Base-by-base conservation (phyloP, 2,797 vertebrate genomes). In the Spea hammondii region DNA sequence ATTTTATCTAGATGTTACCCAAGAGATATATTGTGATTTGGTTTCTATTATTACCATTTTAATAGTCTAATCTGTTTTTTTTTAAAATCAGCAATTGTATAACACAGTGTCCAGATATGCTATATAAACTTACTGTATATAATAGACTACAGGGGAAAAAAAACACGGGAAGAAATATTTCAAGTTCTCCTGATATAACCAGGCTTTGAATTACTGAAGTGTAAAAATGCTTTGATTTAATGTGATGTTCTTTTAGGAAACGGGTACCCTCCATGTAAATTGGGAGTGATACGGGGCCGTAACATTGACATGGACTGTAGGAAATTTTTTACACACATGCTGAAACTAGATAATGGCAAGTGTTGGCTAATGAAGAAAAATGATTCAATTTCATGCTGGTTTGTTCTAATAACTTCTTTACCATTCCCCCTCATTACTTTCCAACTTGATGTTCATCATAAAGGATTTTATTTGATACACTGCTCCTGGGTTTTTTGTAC, bases 391-490 rank as follows among this genome's bases (percentile, higher is more conserved):
- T 82, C 45, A 44, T 82, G 47, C 79, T 75, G 83, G 8, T 80
- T 80, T 86, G 77, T 83, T 81, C 65, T 86, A 85, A 81, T 85
- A 88, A 86, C 81, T 82, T 80, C 84, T 87, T 87, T 83, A 83
- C 87, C 82, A 79, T 84, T 86, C 83, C 79, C 79, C 62, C 85
- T 87, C 66, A 69, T 89, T 83, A 83, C 75, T 65, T 85, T 86
- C 12, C 57, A 49, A 82, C 75, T 86, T 50, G 84, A 4, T 49
- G 17, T 83, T 83, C 85, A 85, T 89, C 32, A 11, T 11, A 65
- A 85, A 57, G 14, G 76, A 86, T 87, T 87, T 85, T 5, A 47
- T 84, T 81, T 70, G 77, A 74, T 57, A 17, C 1, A 0, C 48
- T 0, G 2, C 78, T 79, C 59, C 68, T 1, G 0, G 71, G 79